phyloP scores from a whole-genome alignment of 2,797 vertebrate species.

The Melanotaenia maccullochi region DNA sequence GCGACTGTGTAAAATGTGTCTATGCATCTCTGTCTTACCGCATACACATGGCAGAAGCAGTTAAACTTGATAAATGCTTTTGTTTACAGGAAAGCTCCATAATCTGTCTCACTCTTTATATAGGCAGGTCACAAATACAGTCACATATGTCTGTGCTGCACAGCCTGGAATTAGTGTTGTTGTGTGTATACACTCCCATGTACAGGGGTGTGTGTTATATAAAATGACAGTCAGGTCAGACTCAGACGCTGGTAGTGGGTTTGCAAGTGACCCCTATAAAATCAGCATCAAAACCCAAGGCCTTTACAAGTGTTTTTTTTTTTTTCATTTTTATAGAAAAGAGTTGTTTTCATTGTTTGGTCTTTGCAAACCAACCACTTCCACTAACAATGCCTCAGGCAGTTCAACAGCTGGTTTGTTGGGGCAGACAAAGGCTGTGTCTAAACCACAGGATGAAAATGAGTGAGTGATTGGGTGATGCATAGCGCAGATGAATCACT shows the following conservation, averaged over 20 bases:
- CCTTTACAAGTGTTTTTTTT: slow-evolving; percentile 45
- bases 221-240: slow-evolving; percentile 39
- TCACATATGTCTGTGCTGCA: slow-evolving; percentile 49
- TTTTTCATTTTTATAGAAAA: slow-evolving; percentile 41
- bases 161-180: slow-evolving; percentile 29
- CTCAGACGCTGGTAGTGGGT: slow-evolving; percentile 26
- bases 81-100: slow-evolving; percentile 67
- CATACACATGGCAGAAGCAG: slow-evolving; percentile 53
- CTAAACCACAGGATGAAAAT: slow-evolving; percentile 46
- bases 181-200: slow-evolving; percentile 16
- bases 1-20: slow-evolving; percentile 22
- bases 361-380: slow-evolving; percentile 52
- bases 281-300: slow-evolving; percentile 47
- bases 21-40: slow-evolving; percentile 37
- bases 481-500: slow-evolving; percentile 39
- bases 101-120: slow-evolving; percentile 61
- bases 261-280: slow-evolving; percentile 50
- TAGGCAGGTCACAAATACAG: slow-evolving; percentile 57
- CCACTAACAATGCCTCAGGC: slow-evolving; percentile 52
- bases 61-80: slow-evolving; percentile 69
- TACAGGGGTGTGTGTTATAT: slow-evolving; percentile 19
- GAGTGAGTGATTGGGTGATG: slow-evolving; percentile 33
- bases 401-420: slow-evolving; percentile 51
- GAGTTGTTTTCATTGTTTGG: slow-evolving; percentile 65
- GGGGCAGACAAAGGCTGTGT: slow-evolving; percentile 40